Percentiles rank a stretch among this genome's conserved stretches.
These are phyloP conservation scores for Euzophera pinguis DNA, from an alignment of 2,888 invertebrate species.

Conservation along the genomic window DNA sequence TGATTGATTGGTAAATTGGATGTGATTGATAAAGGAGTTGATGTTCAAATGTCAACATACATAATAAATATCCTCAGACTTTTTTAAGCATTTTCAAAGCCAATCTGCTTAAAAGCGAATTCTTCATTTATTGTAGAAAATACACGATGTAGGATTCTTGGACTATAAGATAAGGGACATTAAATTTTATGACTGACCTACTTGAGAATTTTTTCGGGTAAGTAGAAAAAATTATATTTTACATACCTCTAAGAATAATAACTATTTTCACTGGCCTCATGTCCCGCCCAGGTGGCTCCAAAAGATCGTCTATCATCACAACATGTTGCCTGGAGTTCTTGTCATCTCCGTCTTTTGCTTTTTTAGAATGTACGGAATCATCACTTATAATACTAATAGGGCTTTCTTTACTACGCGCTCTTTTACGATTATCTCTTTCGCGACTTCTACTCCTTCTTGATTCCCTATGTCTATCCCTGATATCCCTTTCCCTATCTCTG, in stretches of 20 bases:
- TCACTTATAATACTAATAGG: constrained; percentile 28
- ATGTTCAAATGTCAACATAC: too few relatives aligned
- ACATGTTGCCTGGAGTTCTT: constrained; percentile 49
- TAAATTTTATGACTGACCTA: too few relatives aligned
- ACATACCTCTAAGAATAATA: constrained; percentile 88
- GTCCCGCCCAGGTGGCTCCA: constrained; percentile 88
- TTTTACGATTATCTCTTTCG: constrained; percentile 45
- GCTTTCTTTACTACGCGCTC: constrained; percentile 50
- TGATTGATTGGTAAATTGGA: too few relatives aligned
- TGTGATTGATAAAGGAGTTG: too few relatives aligned
- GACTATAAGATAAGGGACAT: too few relatives aligned
- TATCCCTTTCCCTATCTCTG: constrained; percentile 28
- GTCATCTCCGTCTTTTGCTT: constrained; percentile 38
- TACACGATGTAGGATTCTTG: too few relatives aligned
- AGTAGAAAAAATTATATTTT: too few relatives aligned
- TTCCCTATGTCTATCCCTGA: constrained; percentile 13
- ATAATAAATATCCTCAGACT: too few relatives aligned
- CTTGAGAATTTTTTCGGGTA: too few relatives aligned
- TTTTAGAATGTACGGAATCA: constrained; percentile 37
- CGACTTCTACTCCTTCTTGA: constrained; percentile 7
- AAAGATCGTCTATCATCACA: constrained; percentile 89
- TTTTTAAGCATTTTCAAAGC: too few relatives aligned
- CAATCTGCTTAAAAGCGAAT: too few relatives aligned
- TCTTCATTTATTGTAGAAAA: too few relatives aligned
- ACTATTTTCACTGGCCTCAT: constrained; percentile 90